Conservation (phyloP, 1,140 invertebrate species). For the Nylanderia fulva region DNA sequence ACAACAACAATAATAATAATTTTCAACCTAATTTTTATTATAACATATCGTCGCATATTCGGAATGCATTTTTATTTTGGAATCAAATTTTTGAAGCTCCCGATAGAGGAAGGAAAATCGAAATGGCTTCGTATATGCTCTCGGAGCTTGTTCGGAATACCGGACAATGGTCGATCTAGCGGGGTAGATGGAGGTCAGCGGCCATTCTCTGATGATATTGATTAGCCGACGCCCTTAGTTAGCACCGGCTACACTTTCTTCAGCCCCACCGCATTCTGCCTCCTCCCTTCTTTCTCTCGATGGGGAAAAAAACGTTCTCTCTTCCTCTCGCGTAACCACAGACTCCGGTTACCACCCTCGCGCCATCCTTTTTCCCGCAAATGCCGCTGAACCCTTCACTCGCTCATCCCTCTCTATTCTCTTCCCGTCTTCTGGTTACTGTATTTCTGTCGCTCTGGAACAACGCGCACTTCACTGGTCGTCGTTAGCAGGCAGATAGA, state of each 20-base stretch:
- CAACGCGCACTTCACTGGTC: conserved; percentile 56
- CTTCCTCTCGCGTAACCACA: conserved; percentile 65
- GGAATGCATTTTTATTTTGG: not conserved
- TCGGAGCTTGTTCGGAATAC: conserved; percentile 50
- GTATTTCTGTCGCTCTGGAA: conserved; percentile 50
- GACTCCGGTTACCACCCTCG: conserved; percentile 68
- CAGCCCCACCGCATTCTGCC: conserved; percentile 63
- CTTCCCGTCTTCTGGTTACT: conserved; percentile 40
- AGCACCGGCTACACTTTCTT: conserved; percentile 82
- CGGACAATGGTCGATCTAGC: conserved; percentile 67
- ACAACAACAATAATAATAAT: not conserved
- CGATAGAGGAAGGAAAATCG: conserved; percentile 13
- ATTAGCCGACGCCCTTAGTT: conserved; percentile 86
- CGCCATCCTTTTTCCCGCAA: conserved; percentile 53
- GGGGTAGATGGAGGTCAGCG: conserved; percentile 71
- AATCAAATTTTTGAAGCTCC: not conserved
- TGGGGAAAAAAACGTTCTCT: conserved; percentile 56
- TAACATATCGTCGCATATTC: not conserved
- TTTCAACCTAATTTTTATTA: not conserved
- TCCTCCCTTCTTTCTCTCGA: conserved; percentile 61
- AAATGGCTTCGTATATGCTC: conserved; percentile 28
- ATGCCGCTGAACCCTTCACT: conserved; percentile 12
- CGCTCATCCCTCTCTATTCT: conserved; percentile 43
- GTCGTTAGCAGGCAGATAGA: conserved; percentile 56
- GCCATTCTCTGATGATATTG: conserved; percentile 84